Evolutionary conservation across 2,888 invertebrate genomes (phyloP).

Genomic region (Lomographa bimaculata): DNA sequence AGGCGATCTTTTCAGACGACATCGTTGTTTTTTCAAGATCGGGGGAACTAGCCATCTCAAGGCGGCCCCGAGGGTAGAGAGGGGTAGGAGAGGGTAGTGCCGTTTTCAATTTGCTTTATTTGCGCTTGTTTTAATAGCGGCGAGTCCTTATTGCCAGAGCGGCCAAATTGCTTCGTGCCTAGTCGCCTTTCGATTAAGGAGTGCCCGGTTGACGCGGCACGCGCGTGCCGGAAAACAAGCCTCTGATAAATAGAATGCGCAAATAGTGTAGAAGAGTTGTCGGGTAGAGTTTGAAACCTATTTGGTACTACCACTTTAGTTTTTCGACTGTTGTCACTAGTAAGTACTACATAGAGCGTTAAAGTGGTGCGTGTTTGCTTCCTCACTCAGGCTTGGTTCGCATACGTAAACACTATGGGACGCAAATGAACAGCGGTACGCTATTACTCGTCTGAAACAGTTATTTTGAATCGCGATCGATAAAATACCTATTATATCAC

Average conservation of each 20-base stretch:
- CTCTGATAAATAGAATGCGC: constrained; percentile 43
- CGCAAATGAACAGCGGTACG: too few species aligned
- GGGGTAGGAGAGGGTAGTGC: constrained; percentile 46
- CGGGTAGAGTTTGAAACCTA: constrained; percentile 1
- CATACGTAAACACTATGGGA: too few species aligned
- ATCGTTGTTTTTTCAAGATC: constrained; percentile 60
- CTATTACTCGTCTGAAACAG: too few species aligned
- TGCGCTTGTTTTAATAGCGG: constrained; percentile 82
- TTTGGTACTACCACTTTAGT: too few species aligned
- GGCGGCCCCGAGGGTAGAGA: constrained; percentile 30
- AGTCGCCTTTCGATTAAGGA: constrained; percentile 78
- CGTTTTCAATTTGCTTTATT: constrained; percentile 83
- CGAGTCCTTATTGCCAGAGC: constrained; percentile 77
- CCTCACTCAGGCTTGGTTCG: too few species aligned
- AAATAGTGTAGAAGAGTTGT: constrained; percentile 30
- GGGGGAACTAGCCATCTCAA: constrained; percentile 52
- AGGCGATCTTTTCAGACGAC: constrained; percentile 51
- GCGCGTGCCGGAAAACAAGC: constrained; percentile 60
- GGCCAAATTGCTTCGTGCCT: constrained; percentile 81
- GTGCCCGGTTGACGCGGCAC: constrained; percentile 26
- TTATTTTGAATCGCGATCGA: too few species aligned
- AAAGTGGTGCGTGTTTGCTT: too few species aligned
- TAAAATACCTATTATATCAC: too few species aligned
- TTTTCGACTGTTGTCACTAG: too few species aligned
- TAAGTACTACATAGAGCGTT: too few species aligned